Evolutionary conservation across 2,113 vertebrate species (phyloP).

Genomic region (Albula goreensis): DNA sequence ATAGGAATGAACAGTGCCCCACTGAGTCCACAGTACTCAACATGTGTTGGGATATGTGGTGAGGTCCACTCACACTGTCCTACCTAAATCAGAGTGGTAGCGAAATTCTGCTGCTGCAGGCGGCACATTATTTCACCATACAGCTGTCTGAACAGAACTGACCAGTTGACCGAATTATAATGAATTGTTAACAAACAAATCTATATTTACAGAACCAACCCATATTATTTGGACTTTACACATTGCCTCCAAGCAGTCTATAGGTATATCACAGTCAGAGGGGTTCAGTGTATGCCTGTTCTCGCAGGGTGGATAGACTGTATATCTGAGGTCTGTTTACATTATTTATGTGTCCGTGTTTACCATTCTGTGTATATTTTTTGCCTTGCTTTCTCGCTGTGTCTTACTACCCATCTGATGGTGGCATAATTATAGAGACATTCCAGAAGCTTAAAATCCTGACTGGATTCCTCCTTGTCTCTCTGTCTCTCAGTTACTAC

Average conservation of each 20-base stretch:
- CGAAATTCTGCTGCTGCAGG: no score
- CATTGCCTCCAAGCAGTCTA: neutral
- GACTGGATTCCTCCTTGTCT: neutral
- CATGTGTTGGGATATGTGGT: neutral
- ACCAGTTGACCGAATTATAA: neutral
- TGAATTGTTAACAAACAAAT: neutral
- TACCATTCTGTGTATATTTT: slow-evolving; percentile 8
- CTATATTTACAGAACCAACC: neutral
- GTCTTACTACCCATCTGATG: neutral
- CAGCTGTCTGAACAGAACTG: neutral
- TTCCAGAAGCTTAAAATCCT: neutral
- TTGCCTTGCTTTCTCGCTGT: neutral
- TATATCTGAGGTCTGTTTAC: neutral
- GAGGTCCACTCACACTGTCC: neutral
- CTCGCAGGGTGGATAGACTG: neutral
- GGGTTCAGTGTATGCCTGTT: neutral
- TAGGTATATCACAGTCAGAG: neutral
- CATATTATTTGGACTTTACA: neutral
- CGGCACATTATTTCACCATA: neutral
- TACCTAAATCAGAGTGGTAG: neutral
- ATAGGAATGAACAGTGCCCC: neutral
- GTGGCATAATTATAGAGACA: neutral
- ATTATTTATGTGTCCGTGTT: neutral
- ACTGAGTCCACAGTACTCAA: neutral
- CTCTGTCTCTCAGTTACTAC: slow-evolving; percentile 28